Conservation (phyloP, 2,888 invertebrate species). For the Yponomeuta malinellus region DNA sequence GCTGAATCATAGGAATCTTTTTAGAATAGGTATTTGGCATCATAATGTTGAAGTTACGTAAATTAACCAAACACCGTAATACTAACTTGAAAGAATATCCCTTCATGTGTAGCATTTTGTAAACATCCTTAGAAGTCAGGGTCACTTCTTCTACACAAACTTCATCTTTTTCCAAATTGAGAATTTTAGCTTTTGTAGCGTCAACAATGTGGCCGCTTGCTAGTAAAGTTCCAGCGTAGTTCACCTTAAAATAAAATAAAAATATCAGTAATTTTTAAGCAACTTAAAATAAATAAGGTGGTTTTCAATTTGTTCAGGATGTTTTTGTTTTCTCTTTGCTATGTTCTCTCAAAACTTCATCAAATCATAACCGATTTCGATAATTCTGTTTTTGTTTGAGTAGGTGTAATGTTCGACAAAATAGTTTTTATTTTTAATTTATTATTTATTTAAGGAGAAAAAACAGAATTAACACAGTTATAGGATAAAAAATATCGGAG, state of each 20-base stretch:
- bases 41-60: neutral
- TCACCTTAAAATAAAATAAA: slow-evolving; percentile 25
- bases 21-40: no score
- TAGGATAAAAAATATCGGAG: no score
- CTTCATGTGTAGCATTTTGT: slow-evolving; percentile 30
- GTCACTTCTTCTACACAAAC: slow-evolving; percentile 19
- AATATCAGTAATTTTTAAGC: neutral
- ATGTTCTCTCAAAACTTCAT: no score
- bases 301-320: no score
- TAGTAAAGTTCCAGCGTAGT: slow-evolving; percentile 25
- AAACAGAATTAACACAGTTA: no score
- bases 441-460: no score
- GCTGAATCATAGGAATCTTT: no score
- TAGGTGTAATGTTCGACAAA: no score
- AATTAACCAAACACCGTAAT: neutral
- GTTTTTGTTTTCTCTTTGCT: no score
- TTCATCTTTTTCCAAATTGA: slow-evolving; percentile 17
- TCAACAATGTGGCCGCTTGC: slow-evolving; percentile 27
- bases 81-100: slow-evolving; percentile 34
- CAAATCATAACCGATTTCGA: no score
- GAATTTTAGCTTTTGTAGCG: slow-evolving; percentile 11
- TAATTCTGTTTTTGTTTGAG: no score
- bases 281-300: neutral
- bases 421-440: no score
- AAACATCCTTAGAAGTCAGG: slow-evolving; percentile 29